Base-by-base conservation (phyloP, 2,113 vertebrate species). In the Pimephales promelas region DNA sequence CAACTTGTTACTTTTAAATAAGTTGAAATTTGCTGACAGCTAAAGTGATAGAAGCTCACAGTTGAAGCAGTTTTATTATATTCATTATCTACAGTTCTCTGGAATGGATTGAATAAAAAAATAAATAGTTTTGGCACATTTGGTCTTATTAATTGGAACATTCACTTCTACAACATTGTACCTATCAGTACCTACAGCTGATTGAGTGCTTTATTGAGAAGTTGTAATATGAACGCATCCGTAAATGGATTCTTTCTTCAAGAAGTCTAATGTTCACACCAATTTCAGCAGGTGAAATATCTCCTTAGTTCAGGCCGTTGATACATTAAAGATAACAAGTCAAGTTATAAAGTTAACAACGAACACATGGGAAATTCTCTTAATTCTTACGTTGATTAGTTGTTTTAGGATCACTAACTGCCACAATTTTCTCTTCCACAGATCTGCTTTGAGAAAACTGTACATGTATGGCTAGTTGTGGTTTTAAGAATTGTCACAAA, bases 191-290 rank as follows among this genome's bases (percentile, higher is more conserved):
- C 49, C n/a, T 16, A 13, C 70, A 26, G 43, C n/a, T 45, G n/a
- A 28, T 49, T 73, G 24, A 47, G 70, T 49, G 11, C 43, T 73
- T 73, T 49, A 73, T 45, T 45, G n/a, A 18, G 70, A 73, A 49
- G 47, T n/a, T 49, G 3, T 66, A 18, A 66, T 66, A 3, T 66
- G 8, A 40, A 40, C 34, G 5, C 10, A 66, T 66, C 9, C 2
- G 0, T 68, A 36, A 36, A 68, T 22, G 8, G 9, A 66, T 34
- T 34, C 28, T 40, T n/a, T 74, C 24, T 18, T 52, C 45, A 5
- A 45, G 13, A 20, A 16, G 3, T 20, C 43, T 26, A 52, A 74
- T 74, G 3, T 52, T 74, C 71, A 74, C 45, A 52, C 7, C 14
- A 24, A 18, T 26, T 52, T 74, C 13, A 49, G 43, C 70, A 49